phyloP scores from a whole-genome alignment of 2,797 vertebrate species.

The Scleropages formosus region DNA sequence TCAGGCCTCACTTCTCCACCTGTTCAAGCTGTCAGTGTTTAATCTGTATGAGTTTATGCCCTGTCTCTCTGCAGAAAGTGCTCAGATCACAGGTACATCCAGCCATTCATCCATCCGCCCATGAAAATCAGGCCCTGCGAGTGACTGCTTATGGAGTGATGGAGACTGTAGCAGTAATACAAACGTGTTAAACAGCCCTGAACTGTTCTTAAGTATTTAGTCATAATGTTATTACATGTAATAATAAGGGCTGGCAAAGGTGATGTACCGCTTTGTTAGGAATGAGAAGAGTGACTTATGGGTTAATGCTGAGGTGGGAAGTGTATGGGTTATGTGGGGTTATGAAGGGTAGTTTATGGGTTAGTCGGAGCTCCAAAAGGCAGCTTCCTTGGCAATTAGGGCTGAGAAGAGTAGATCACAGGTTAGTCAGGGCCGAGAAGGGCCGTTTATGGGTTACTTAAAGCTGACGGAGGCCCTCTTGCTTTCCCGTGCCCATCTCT shows the following conservation, averaged over 20 bases:
- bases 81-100: too few relatives aligned
- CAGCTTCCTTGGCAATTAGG: not conserved
- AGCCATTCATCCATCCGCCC: not conserved
- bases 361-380: too few relatives aligned
- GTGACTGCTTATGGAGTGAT: slow-evolving; percentile 44
- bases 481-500: too few relatives aligned
- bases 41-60: not conserved
- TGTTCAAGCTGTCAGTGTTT: not conserved
- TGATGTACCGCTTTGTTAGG: too few relatives aligned
- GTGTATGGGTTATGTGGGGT: too few relatives aligned
- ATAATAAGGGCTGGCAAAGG: too few relatives aligned
- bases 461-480: not conserved
- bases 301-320: too few relatives aligned
- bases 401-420: too few relatives aligned
- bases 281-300: too few relatives aligned
- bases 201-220: not conserved
- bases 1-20: not conserved
- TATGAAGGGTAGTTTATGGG: too few relatives aligned
- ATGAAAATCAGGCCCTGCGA: slow-evolving; percentile 55
- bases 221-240: not conserved
- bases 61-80: not conserved
- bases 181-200: too few relatives aligned
- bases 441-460: not conserved
- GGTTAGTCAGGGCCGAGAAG: not conserved
- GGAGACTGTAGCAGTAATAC: too few relatives aligned